Evolutionary conservation across 2,888 invertebrate genomes (phyloP), one percentile per base, ranked within the genome.

Genomic region (Hanleya hanleyi): DNA sequence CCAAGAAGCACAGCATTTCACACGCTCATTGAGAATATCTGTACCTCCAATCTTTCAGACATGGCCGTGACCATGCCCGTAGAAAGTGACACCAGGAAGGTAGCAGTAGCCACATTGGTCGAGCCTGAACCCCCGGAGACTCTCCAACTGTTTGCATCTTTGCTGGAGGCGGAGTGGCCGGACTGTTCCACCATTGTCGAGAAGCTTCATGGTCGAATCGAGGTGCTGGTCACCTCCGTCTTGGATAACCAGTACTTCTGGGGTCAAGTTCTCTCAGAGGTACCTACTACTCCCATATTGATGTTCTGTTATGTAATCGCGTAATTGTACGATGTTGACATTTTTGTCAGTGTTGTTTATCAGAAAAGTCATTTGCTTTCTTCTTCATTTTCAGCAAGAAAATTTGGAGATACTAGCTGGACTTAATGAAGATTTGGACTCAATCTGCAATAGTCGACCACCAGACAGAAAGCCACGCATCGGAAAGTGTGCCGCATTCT

Each of bases 261-360:
- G 77, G 81, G 76, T 7, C 81, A 81, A 36, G 65, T 79, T 6
- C 33, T 79, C 1, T n/a, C 50, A 35, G 77, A 79, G 73, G 79
- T 79, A 35, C 76, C 77, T 74, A 65, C 22, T 38, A n/a, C n/a
- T n/a, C n/a, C n/a, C n/a, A n/a, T n/a, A n/a, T n/a, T n/a, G n/a
- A n/a, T n/a, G n/a, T n/a, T n/a, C n/a, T n/a, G n/a, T n/a, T n/a
- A n/a, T n/a, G n/a, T n/a, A n/a, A n/a, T n/a, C n/a, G n/a, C n/a
- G n/a, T n/a, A n/a, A n/a, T n/a, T n/a, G n/a, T n/a, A n/a, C n/a
- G n/a, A n/a, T n/a, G n/a, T n/a, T n/a, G n/a, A n/a, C n/a, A n/a
- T n/a, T n/a, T n/a, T n/a, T n/a, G n/a, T n/a, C n/a, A n/a, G n/a
- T n/a, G n/a, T n/a, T n/a, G n/a, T n/a, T n/a, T n/a, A n/a, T n/a